phyloP scores from a whole-genome alignment of 2,888 invertebrate genomes.

The Eupelmus urozonus region DNA sequence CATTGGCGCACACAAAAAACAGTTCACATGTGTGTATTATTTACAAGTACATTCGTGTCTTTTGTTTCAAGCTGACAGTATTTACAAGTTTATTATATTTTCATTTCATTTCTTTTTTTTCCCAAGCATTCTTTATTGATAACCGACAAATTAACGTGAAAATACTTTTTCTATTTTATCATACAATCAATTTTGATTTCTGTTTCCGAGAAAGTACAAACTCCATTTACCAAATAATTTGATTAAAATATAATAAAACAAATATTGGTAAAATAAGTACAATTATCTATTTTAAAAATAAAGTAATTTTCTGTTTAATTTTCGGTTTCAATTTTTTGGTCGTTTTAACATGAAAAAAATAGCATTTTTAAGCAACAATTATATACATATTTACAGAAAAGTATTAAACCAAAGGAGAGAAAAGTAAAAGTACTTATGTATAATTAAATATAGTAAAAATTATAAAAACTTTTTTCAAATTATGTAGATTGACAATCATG shows the following conservation, averaged over 20 bases:
- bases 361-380: no score
- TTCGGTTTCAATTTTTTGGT: background rate
- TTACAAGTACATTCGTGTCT: conserved; percentile 66
- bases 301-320: background rate
- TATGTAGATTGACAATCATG: no score
- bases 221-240: no score
- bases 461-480: no score
- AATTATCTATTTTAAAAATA: background rate
- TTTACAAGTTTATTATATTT: conserved; percentile 23
- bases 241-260: no score
- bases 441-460: conserved; percentile 2
- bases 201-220: no score
- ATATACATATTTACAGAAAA: no score
- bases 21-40: conserved; percentile 75
- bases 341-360: no score
- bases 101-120: background rate
- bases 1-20: conserved; percentile 75
- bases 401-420: no score
- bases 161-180: background rate
- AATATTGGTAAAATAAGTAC: no score
- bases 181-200: no score
- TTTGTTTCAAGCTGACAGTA: conserved; percentile 21
- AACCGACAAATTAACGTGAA: background rate
- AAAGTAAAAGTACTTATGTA: background rate
- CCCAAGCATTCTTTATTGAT: background rate